A percentile compares a stretch with the other conserved stretches of the same genome.
Conservation (phyloP, 2,888 invertebrate species). For the Nebria salina region DNA sequence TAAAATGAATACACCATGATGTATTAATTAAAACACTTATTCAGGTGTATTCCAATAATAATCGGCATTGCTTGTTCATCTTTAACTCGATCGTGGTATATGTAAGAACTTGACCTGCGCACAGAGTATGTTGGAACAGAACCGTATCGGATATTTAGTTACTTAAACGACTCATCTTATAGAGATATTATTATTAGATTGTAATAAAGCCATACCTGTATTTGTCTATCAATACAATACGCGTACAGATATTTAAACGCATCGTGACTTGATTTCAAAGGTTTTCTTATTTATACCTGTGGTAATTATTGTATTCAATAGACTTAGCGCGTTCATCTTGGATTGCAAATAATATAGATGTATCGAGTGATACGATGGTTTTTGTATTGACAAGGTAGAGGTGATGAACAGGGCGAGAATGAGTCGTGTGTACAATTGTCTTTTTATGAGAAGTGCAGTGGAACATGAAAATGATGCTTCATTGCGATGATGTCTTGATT, state of each 20-base stretch:
- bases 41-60: constrained; percentile 38
- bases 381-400: constrained; percentile 11
- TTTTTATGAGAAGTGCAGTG: constrained; percentile 26
- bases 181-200: no score
- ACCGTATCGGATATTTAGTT: no score
- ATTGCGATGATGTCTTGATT: constrained; percentile 33
- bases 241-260: background rate
- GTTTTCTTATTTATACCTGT: constrained; percentile 35
- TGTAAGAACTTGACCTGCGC: no score
- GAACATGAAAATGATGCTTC: constrained; percentile 30
- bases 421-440: constrained; percentile 6
- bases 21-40: constrained; percentile 40
- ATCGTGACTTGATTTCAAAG: constrained; percentile 38
- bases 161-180: no score
- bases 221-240: no score
- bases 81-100: background rate
- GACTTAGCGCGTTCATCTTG: constrained; percentile 25
- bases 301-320: constrained; percentile 41
- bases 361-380: constrained; percentile 17
- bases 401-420: background rate
- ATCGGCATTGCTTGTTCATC: constrained; percentile 13
- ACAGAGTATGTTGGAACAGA: no score
- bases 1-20: constrained; percentile 38
- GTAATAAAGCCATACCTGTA: no score
- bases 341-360: constrained; percentile 17